Evolutionary conservation across 1,140 invertebrate genomes (phyloP).

Genomic region (Laupala kohalensis): DNA sequence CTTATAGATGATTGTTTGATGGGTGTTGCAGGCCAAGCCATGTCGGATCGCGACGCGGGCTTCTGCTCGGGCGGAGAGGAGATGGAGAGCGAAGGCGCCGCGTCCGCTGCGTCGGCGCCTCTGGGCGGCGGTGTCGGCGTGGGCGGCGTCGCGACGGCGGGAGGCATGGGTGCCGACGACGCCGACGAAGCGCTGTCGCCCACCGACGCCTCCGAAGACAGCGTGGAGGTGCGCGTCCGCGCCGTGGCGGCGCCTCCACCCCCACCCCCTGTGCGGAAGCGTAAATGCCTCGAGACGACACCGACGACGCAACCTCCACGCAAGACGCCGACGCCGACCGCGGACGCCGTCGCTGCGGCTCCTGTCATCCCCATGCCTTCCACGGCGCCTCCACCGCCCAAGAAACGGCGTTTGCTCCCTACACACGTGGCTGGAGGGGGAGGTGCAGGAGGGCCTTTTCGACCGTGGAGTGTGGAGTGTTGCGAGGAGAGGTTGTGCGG

Average conservation of each 20-base stretch:
- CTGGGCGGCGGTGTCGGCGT: constrained; percentile 54
- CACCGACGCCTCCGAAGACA: constrained; percentile 56
- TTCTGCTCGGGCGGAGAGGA: constrained; percentile 53
- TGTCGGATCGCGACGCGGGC: constrained; percentile 40
- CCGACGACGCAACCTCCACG: constrained; percentile 23
- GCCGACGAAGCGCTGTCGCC: constrained; percentile 45
- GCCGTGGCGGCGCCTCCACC: constrained; percentile 34
- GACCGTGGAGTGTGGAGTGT: too few relatives aligned
- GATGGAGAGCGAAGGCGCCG: constrained; percentile 27
- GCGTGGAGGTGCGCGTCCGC: constrained; percentile 49
- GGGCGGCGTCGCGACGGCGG: constrained; percentile 51
- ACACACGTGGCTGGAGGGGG: neutral
- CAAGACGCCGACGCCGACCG: constrained; percentile 23
- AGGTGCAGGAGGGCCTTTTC: neutral
- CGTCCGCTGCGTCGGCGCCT: constrained; percentile 44
- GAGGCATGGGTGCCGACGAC: constrained; percentile 49
- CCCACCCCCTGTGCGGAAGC: constrained; percentile 20
- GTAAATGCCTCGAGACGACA: neutral
- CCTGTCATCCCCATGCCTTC: constrained; percentile 16
- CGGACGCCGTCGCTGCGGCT: constrained; percentile 21
- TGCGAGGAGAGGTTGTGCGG: too few relatives aligned
- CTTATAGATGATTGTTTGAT: too few relatives aligned
- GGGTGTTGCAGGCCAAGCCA: neutral
- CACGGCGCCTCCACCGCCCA: constrained; percentile 8
- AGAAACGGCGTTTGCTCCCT: neutral